Percentiles rank a stretch among this genome's conserved stretches.
phyloP scores from a whole-genome alignment of 2,888 invertebrate species.

The Rhagonycha fulva region DNA sequence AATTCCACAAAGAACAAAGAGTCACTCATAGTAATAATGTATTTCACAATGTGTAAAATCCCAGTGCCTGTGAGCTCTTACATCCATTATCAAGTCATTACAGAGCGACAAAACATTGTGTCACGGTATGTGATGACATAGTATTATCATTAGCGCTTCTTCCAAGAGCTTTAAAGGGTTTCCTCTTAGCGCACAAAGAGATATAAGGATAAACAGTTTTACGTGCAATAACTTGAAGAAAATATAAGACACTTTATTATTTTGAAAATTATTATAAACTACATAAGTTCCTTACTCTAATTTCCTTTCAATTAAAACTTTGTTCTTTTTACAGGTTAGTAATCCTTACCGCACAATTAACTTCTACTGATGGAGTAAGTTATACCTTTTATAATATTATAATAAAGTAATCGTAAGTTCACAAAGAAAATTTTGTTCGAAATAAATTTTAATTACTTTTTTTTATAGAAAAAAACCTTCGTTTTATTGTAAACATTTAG shows the following conservation, averaged over 20 bases:
- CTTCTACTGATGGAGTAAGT: neutral
- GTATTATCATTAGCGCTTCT: conserved; percentile 39
- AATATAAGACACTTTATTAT: neutral
- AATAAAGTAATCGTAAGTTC: neutral
- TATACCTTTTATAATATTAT: neutral
- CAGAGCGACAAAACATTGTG: conserved; percentile 44
- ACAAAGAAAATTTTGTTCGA: neutral
- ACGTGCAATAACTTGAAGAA: neutral
- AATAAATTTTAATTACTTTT: too few relatives aligned
- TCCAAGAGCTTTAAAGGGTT: conserved; percentile 20
- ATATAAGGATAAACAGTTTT: neutral
- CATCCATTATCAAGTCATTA: conserved; percentile 46
- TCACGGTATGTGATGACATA: conserved; percentile 42
- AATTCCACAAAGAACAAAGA: conserved; percentile 40
- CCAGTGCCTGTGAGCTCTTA: conserved; percentile 39
- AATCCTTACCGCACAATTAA: neutral
- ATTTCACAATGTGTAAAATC: conserved; percentile 43
- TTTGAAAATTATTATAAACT: neutral
- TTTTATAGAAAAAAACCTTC: too few relatives aligned
- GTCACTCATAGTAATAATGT: conserved; percentile 43
- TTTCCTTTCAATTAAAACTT: neutral
- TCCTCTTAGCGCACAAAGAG: neutral
- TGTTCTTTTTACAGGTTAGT: neutral
- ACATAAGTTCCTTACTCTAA: neutral
- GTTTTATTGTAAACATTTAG: too few relatives aligned